phyloP scores from a whole-genome alignment of 2,888 invertebrate species.

The Eilema depressum region DNA sequence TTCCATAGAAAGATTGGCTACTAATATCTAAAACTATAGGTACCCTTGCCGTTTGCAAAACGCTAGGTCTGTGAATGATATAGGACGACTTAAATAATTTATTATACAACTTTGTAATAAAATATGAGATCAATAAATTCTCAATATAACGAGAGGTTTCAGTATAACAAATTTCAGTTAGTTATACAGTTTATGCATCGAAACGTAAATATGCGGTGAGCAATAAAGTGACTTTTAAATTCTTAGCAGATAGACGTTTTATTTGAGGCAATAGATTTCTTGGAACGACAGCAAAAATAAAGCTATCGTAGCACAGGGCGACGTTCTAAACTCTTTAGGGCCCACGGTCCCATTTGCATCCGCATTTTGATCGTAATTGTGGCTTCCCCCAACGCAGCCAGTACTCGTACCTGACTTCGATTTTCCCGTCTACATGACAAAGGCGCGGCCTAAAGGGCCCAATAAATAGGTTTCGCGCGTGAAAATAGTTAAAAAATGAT shows the following conservation, averaged over 20 bases:
- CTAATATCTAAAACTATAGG: slow-evolving; percentile 7
- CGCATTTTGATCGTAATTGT: slow-evolving; percentile 82
- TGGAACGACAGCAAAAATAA: slow-evolving; percentile 82
- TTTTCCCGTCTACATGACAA: slow-evolving; percentile 83
- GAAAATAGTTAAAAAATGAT: slow-evolving; percentile 82
- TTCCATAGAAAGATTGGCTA: slow-evolving; percentile 1
- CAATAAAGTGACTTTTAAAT: slow-evolving; percentile 78
- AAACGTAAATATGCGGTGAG: slow-evolving; percentile 62
- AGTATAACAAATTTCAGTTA: slow-evolving; percentile 54
- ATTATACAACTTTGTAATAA: slow-evolving; percentile 28
- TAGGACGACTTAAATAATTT: slow-evolving; percentile 17
- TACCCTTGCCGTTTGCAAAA: slow-evolving; percentile 6
- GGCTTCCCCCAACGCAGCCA: slow-evolving; percentile 69
- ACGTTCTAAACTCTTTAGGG: slow-evolving; percentile 76
- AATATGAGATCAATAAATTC: slow-evolving; percentile 38
- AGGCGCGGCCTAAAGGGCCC: slow-evolving; percentile 84
- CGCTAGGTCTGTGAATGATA: slow-evolving; percentile 8
- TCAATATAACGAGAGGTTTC: slow-evolving; percentile 48
- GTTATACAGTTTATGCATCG: slow-evolving; percentile 57
- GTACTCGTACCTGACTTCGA: slow-evolving; percentile 80
- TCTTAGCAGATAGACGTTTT: slow-evolving; percentile 80
- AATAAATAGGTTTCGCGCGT: slow-evolving; percentile 80
- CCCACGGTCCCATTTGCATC: slow-evolving; percentile 82
- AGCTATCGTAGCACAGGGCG: slow-evolving; percentile 73
- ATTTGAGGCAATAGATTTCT: slow-evolving; percentile 82